Evolutionary conservation across 1,140 invertebrate genomes (phyloP), one percentile per base, ranked within the genome.

Genomic region (Diprion similis): DNA sequence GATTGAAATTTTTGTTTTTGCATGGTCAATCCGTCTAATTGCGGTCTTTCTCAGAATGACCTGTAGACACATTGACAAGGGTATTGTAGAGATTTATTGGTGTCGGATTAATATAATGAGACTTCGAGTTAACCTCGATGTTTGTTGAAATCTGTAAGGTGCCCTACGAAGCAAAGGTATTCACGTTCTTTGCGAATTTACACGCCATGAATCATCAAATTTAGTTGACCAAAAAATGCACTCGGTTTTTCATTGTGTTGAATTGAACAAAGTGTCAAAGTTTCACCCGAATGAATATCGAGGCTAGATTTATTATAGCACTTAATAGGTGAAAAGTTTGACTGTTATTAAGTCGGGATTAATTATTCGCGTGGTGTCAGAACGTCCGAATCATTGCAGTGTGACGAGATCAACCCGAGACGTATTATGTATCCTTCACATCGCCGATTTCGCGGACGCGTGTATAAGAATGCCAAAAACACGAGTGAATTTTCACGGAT

Each of bases 241-340:
- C 51, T n/a, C n/a, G 6, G 24, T 59, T 59, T 59, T 59, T 59
- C 51, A n/a, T n/a, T n/a, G n/a, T 1, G 11, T 59, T 59, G 1
- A 59, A 59, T 59, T 59, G n/a, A n/a, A n/a, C 51, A n/a, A n/a
- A 59, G n/a, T 59, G n/a, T 59, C 51, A 59, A n/a, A 59, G 51
- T 59, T 59, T 59, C 51, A 59, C 51, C 51, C 51, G 51, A 8
- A n/a, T 59, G 51, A 59, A 11, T 59, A 59, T 59, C 51, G 51
- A 59, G 51, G 51, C 51, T 59, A 59, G 11, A 59, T 37, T 37
- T 37, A 37, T 37, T 37, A 37, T 37, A 37, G 24, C 6, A 37
- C 24, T 37, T 37, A 37, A 37, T 37, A 1, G 24, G 24, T 6
- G 24, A 1, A 37, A 37, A 37, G 24, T 37, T 37, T 37, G 24